phyloP scores from a whole-genome alignment of 1,140 invertebrate species.

The Oscheius sp. region DNA sequence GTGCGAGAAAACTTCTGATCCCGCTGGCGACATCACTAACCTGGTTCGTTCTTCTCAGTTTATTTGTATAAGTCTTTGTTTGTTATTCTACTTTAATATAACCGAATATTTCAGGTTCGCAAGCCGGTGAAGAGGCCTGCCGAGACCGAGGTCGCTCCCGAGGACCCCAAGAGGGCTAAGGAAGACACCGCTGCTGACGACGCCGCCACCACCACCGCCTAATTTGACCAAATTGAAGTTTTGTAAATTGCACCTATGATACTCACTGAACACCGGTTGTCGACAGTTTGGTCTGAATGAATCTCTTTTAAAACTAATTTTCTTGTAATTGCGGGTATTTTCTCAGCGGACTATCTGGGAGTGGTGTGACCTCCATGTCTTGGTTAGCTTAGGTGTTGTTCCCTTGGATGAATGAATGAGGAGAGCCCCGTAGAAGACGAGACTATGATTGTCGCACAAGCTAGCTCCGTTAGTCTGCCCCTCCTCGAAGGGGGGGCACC shows the following conservation, averaged over 20 bases:
- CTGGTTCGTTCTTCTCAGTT: too few species aligned
- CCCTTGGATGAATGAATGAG: neutral
- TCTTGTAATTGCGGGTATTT: too few species aligned
- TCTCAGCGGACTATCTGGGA: too few species aligned
- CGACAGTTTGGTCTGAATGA: neutral
- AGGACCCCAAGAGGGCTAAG: neutral
- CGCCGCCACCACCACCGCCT: neutral
- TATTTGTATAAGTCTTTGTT: neutral
- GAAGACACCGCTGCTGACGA: neutral
- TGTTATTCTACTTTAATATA: neutral
- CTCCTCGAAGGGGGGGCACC: neutral
- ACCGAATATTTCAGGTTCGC: neutral
- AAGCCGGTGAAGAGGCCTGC: conserved; percentile 6
- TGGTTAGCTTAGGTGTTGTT: neutral
- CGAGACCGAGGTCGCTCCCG: neutral
- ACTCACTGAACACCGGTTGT: neutral
- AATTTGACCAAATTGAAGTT: neutral
- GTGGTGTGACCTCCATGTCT: too few species aligned
- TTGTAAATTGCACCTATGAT: neutral
- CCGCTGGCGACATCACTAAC: conserved; percentile 4
- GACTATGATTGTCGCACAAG: neutral
- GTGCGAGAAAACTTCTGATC: neutral
- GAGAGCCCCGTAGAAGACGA: neutral
- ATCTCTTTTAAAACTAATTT: neutral
- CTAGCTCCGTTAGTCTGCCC: neutral